phyloP scores from a whole-genome alignment of 2,113 vertebrate genomes.

The Clarias batrachus region DNA sequence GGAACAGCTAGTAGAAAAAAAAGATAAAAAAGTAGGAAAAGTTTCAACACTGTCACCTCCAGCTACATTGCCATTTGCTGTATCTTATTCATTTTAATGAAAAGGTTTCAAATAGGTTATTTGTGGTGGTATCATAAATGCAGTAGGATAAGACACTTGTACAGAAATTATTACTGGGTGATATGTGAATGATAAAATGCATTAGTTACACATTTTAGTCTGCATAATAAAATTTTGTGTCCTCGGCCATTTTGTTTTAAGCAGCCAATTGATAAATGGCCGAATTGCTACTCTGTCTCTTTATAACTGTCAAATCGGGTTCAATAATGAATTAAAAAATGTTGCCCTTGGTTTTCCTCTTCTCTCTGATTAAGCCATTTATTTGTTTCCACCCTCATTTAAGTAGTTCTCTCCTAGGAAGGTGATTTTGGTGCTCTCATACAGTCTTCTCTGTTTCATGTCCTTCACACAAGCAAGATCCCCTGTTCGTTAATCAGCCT shows the following conservation, averaged over 20 bases:
- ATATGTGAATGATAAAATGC: conserved; percentile 36
- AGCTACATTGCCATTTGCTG: neutral
- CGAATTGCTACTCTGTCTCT: neutral
- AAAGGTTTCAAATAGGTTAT: neutral
- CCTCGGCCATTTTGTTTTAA: conserved; percentile 2
- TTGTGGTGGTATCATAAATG: neutral
- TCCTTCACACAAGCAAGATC: conserved; percentile 43
- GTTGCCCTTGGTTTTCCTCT: conserved; percentile 26
- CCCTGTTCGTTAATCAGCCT: conserved; percentile 58
- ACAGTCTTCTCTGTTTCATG: conserved; percentile 34
- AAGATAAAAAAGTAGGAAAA: neutral
- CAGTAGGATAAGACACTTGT: neutral
- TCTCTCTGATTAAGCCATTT: conserved; percentile 34
- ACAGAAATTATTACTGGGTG: neutral
- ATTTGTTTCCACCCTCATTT: conserved; percentile 22
- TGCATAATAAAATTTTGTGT: conserved; percentile 19
- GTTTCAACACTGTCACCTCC: neutral
- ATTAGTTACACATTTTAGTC: conserved; percentile 39
- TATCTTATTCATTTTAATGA: neutral
- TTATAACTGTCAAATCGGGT: conserved; percentile 34
- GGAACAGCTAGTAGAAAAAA: neutral
- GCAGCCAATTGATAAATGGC: conserved; percentile 26
- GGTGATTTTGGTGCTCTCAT: neutral
- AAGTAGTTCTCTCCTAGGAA: conserved; percentile 1
- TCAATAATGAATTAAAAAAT: conserved; percentile 28